Percentiles rank a stretch among this genome's conserved stretches.
These are phyloP conservation scores for Xestia ashworthii DNA, from an alignment of 2,888 invertebrate genomes.

Conservation along the genomic window DNA sequence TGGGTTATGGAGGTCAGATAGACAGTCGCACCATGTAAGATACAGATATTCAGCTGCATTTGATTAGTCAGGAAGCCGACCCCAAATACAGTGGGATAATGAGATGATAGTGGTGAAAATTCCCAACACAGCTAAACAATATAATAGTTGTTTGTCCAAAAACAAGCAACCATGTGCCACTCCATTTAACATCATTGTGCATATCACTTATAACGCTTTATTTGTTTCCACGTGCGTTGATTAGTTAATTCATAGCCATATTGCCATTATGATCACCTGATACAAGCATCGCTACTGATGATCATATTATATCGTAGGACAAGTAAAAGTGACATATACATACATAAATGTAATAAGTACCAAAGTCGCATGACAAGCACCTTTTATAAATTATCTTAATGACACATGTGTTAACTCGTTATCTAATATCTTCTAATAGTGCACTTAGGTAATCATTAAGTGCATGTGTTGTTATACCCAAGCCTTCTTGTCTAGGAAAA, in stretches of 20 bases:
- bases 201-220: neutral
- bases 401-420: conserved; percentile 7
- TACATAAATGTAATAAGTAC: neutral
- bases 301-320: conserved; percentile 15
- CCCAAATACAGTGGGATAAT: neutral
- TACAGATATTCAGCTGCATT: neutral
- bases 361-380: conserved; percentile 22
- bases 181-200: neutral
- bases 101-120: too few species aligned
- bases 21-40: neutral
- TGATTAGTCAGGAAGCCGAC: neutral
- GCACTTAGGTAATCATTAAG: neutral
- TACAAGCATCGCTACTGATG: neutral
- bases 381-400: conserved; percentile 31
- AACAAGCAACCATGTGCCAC: neutral
- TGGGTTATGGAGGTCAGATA: neutral
- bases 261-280: neutral
- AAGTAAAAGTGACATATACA: conserved; percentile 42
- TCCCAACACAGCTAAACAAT: neutral
- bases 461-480: neutral
- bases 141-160: neutral
- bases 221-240: neutral
- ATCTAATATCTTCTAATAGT: conserved; percentile 16
- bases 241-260: neutral
- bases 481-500: neutral